A percentile compares a stretch with the other conserved stretches of the same genome.
Conservation (phyloP, 23 tunicate species). For the Ciona savignyi region DNA sequence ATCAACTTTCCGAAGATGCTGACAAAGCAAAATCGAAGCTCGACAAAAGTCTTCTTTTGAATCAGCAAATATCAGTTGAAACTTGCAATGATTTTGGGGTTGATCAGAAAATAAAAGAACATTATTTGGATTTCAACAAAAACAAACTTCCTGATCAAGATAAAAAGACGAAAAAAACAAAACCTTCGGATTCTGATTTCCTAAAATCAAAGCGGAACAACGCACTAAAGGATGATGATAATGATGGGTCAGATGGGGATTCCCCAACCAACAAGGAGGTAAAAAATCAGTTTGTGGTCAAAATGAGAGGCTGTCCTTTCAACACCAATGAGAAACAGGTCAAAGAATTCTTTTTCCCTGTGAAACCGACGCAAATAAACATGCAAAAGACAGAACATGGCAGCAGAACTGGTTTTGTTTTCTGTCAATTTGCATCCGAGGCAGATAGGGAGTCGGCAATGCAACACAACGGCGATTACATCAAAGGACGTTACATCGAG, state of each 20-base stretch:
- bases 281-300: not conserved
- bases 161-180: not conserved
- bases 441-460: conserved; percentile 24
- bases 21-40: conserved; percentile 46
- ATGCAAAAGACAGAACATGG: conserved; percentile 9
- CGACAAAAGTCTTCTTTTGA: conserved; percentile 44
- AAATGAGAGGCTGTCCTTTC: conserved; percentile 29
- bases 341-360: conserved; percentile 56
- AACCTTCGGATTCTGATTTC: conserved; percentile 37
- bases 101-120: conserved; percentile 13
- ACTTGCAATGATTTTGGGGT: conserved; percentile 53
- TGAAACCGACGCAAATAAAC: conserved; percentile 6
- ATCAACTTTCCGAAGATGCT: conserved; percentile 38
- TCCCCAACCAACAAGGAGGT: not conserved
- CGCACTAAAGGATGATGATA: conserved; percentile 7
- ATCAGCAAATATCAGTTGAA: conserved; percentile 67
- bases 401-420: conserved; percentile 14
- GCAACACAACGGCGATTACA: conserved; percentile 54
- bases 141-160: not conserved
- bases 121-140: not conserved
- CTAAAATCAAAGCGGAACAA: conserved; percentile 26
- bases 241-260: not conserved
- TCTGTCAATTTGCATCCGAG: conserved; percentile 18
- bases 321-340: conserved; percentile 43
- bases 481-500: conserved; percentile 39